A percentile compares a stretch with the other conserved stretches of the same genome.
Conservation (phyloP, 2,113 vertebrate species). For the Columba janthina region DNA sequence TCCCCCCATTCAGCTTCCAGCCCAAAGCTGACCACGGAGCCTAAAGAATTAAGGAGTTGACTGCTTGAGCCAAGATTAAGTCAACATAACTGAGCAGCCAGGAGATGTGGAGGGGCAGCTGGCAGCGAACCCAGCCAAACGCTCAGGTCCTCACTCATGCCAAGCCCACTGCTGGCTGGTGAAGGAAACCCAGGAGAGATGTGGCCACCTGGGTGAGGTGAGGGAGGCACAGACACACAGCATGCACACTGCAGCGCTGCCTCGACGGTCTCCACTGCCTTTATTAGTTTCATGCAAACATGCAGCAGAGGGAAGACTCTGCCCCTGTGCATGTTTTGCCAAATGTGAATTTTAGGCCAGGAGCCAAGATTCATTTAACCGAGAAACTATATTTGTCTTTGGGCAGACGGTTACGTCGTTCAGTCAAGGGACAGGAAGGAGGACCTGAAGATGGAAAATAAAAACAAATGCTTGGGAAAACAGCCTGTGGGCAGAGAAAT, state of each 20-base stretch:
- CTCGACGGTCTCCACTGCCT: background rate
- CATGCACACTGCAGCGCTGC: background rate
- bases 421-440: conserved; percentile 48
- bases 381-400: conserved; percentile 52
- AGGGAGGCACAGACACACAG: background rate
- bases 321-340: background rate
- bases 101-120: background rate
- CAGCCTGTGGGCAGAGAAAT: conserved; percentile 21
- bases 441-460: conserved; percentile 26
- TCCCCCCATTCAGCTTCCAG: background rate
- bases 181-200: background rate
- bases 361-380: conserved; percentile 45
- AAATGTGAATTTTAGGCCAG: conserved; percentile 25
- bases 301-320: background rate
- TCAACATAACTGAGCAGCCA: background rate
- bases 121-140: background rate
- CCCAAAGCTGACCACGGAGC: background rate
- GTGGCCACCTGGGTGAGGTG: background rate
- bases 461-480: conserved; percentile 44
- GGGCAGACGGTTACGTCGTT: conserved; percentile 15
- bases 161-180: background rate
- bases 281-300: conserved; percentile 12
- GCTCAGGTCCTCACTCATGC: background rate
- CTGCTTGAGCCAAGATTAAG: background rate
- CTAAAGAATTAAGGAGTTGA: background rate